Percentiles rank a stretch among this genome's conserved stretches.
phyloP scores from a whole-genome alignment of 2,888 invertebrate genomes.

The Hermodice carunculata region DNA sequence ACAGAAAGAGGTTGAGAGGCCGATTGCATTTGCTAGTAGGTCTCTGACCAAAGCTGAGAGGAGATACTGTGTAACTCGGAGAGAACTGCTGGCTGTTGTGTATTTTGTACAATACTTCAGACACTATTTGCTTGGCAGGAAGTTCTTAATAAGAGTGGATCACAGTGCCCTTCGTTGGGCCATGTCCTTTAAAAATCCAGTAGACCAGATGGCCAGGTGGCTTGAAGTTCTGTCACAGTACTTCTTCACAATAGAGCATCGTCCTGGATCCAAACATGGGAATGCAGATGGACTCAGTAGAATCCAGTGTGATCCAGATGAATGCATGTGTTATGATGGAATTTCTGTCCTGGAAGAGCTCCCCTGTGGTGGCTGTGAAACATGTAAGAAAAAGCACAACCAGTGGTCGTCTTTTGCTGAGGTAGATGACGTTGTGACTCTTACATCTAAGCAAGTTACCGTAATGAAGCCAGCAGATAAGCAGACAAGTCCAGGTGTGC shows the following conservation, averaged over 20 bases:
- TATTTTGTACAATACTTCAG: slow-evolving; percentile 41
- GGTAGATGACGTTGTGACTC: too few relatives aligned
- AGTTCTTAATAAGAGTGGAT: slow-evolving; percentile 42
- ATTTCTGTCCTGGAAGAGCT: too few relatives aligned
- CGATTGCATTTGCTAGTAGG: slow-evolving; percentile 32
- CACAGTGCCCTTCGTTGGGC: slow-evolving; percentile 43
- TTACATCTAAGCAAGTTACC: too few relatives aligned
- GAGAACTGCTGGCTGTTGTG: slow-evolving; percentile 32
- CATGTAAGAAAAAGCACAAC: too few relatives aligned
- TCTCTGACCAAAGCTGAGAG: slow-evolving; percentile 29
- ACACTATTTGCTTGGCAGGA: slow-evolving; percentile 39
- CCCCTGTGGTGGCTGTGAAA: too few relatives aligned
- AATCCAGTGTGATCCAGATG: too few relatives aligned
- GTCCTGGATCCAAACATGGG: not conserved
- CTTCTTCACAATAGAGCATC: not conserved
- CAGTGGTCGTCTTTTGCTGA: too few relatives aligned
- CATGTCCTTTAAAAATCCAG: slow-evolving; percentile 27
- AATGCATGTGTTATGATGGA: too few relatives aligned
- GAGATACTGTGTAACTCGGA: slow-evolving; percentile 31
- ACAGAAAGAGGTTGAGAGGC: slow-evolving; percentile 22
- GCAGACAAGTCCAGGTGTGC: too few relatives aligned
- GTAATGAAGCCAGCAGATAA: too few relatives aligned
- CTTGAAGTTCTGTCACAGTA: slow-evolving; percentile 1
- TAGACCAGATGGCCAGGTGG: slow-evolving; percentile 25
- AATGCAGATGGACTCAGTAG: slow-evolving; percentile 17